Conservation (phyloP, 2,888 invertebrate species). For the Hymenopus coronatus region DNA sequence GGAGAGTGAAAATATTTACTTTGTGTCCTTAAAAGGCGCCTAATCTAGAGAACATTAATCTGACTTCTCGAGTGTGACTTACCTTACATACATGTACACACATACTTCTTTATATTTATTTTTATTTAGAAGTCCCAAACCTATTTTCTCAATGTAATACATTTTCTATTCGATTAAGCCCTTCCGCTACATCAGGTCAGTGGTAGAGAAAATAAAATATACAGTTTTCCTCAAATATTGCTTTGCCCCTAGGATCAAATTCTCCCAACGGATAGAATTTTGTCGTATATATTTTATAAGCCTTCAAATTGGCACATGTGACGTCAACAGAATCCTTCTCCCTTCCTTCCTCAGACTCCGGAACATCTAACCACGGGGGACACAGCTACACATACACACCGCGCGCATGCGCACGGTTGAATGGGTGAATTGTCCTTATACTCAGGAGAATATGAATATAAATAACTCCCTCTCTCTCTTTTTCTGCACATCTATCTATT, state of each 20-base stretch:
- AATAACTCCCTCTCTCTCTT: background rate
- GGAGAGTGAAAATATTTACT: too few relatives aligned
- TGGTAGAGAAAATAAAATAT: too few relatives aligned
- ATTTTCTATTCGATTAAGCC: too few relatives aligned
- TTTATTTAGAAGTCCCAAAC: too few relatives aligned
- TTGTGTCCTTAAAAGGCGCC: too few relatives aligned
- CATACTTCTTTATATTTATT: too few relatives aligned
- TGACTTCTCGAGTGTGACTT: too few relatives aligned
- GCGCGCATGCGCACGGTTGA: background rate
- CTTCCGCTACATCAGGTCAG: too few relatives aligned
- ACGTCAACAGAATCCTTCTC: background rate
- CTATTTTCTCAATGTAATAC: too few relatives aligned
- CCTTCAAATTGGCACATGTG: background rate
- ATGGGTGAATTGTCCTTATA: background rate
- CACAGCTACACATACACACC: background rate
- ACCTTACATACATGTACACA: too few relatives aligned
- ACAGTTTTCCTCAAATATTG: too few relatives aligned
- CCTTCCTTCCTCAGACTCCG: background rate
- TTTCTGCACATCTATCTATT: background rate
- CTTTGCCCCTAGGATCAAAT: background rate
- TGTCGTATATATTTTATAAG: background rate
- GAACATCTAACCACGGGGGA: background rate
- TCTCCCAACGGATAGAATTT: background rate
- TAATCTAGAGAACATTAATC: too few relatives aligned
- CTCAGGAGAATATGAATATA: background rate